A percentile compares a stretch with the other conserved stretches of the same genome.
Evolutionary conservation across 2,888 invertebrate species (phyloP).

Genomic region (Crocallis elinguaria): DNA sequence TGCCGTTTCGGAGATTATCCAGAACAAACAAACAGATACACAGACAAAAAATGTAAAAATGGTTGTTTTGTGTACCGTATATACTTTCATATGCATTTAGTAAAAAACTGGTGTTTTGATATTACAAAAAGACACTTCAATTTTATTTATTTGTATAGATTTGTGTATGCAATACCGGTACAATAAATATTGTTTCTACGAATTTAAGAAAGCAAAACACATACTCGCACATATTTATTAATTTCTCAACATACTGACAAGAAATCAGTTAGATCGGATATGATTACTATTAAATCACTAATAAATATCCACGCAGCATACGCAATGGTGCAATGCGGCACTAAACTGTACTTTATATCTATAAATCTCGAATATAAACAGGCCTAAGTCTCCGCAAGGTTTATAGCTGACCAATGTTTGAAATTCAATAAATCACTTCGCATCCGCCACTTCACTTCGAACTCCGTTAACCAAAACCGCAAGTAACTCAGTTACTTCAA

Average conservation of each 20-base stretch:
- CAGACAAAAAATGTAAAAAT: no score
- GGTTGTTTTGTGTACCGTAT: no score
- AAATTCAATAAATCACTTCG: conserved; percentile 72
- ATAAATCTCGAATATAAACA: conserved; percentile 74
- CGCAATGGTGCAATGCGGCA: conserved; percentile 56
- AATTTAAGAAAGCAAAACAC: background rate
- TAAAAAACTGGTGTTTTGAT: no score
- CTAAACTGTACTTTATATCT: conserved; percentile 59
- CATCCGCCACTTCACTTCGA: conserved; percentile 70
- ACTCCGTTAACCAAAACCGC: conserved; percentile 59
- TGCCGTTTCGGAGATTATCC: no score
- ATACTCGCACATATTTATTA: conserved; percentile 8
- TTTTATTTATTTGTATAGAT: no score
- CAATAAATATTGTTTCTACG: background rate
- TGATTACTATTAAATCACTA: conserved; percentile 24
- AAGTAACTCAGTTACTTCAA: conserved; percentile 37
- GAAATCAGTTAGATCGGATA: conserved; percentile 15
- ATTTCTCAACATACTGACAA: background rate
- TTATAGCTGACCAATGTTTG: conserved; percentile 70
- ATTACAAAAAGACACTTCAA: no score
- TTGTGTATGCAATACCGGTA: no score
- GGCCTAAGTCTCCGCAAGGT: conserved; percentile 59
- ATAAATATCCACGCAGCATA: conserved; percentile 18
- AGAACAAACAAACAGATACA: no score
- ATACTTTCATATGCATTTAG: no score